Conservation (phyloP, 2,888 invertebrate genomes). For the Limnephilus lunatus region DNA sequence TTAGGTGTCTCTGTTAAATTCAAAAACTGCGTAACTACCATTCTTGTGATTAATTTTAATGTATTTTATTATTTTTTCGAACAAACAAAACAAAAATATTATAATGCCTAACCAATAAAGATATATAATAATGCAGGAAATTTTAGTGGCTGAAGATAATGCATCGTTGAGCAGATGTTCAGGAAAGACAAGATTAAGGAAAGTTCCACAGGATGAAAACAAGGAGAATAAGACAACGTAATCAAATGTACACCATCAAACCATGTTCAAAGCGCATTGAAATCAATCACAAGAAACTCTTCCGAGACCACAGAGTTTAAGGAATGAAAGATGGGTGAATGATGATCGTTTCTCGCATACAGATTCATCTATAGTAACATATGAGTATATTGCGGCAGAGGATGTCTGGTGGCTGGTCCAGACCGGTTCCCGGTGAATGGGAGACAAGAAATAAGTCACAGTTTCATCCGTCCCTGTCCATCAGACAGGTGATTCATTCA, state of each 20-base stretch:
- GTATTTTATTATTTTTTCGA: too few species aligned
- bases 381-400: slow-evolving; percentile 5
- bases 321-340: neutral
- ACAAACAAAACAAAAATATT: too few species aligned
- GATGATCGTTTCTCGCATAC: neutral
- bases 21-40: too few species aligned
- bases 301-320: neutral
- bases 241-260: neutral
- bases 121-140: too few species aligned
- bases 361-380: neutral
- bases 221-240: neutral
- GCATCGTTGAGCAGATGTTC: too few species aligned
- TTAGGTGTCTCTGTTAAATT: too few species aligned
- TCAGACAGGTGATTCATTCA: slow-evolving; percentile 40
- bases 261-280: neutral
- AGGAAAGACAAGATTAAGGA: neutral
- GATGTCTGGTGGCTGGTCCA: slow-evolving; percentile 31
- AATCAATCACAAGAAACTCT: neutral
- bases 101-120: too few species aligned
- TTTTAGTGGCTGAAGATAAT: too few species aligned
- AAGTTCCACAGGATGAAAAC: neutral
- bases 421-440: slow-evolving; percentile 45
- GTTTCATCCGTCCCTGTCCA: slow-evolving; percentile 21
- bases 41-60: too few species aligned
- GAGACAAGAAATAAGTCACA: slow-evolving; percentile 36